Conservation (phyloP, 2,888 invertebrate genomes). For the Drosophila putrida region DNA sequence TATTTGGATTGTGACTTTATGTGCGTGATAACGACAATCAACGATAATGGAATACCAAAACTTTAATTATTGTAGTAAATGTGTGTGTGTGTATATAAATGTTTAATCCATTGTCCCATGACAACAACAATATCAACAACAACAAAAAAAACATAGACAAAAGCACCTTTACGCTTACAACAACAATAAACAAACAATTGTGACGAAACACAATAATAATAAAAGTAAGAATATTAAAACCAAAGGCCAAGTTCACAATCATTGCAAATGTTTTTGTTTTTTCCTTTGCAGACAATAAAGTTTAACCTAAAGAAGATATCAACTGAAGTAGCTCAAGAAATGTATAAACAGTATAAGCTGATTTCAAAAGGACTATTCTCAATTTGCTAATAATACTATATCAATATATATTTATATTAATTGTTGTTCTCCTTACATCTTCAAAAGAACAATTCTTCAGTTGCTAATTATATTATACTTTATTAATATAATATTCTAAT, state of each 20-base stretch:
- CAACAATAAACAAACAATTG: constrained; percentile 22
- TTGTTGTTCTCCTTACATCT: too few species aligned
- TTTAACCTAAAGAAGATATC: too few species aligned
- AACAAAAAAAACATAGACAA: constrained; percentile 30
- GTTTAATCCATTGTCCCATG: constrained; percentile 28
- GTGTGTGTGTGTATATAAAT: constrained; percentile 6
- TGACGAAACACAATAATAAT: constrained; percentile 27
- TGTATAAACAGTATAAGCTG: too few species aligned
- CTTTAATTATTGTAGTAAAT: constrained; percentile 12
- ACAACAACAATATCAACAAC: constrained; percentile 14
- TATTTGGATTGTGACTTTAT: constrained; percentile 31
- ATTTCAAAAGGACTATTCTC: too few species aligned
- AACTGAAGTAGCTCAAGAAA: too few species aligned
- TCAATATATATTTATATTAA: too few species aligned
- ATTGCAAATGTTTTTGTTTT: neutral
- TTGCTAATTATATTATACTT: too few species aligned
- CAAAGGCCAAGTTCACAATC: constrained; percentile 61
- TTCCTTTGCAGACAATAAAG: neutral
- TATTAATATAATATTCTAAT: too few species aligned
- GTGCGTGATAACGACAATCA: constrained; percentile 67
- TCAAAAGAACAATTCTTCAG: too few species aligned
- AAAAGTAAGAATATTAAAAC: constrained; percentile 6
- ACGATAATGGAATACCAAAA: constrained; percentile 18
- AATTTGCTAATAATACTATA: too few species aligned
- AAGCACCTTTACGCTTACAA: constrained; percentile 38